Conservation (phyloP, 2,888 invertebrate species). For the Hoplodrina blanda region DNA sequence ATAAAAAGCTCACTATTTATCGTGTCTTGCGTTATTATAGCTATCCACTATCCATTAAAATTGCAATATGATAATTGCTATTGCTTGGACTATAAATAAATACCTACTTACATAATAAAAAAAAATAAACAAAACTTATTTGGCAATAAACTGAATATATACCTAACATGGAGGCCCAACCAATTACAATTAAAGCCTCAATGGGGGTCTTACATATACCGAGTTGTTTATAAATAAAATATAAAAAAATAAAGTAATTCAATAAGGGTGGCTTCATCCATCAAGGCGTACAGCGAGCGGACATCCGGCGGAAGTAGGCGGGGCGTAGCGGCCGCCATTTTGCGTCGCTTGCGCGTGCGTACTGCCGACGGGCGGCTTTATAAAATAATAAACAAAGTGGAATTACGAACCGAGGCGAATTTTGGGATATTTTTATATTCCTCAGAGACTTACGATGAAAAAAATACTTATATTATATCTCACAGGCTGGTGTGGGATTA, state of each 20-base stretch:
- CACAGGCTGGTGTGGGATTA: constrained; percentile 21
- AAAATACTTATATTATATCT: constrained; percentile 46
- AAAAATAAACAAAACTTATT: constrained; percentile 1
- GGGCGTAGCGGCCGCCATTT: constrained; percentile 80
- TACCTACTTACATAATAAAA: neutral
- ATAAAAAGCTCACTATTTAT: constrained; percentile 2
- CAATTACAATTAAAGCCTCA: constrained; percentile 15
- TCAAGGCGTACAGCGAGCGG: constrained; percentile 69
- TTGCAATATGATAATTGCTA: neutral
- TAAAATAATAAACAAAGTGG: constrained; percentile 70
- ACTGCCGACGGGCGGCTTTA: constrained; percentile 64
- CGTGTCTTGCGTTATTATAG: neutral
- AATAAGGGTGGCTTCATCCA: constrained; percentile 68
- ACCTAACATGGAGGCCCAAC: neutral
- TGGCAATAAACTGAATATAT: neutral
- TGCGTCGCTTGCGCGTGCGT: constrained; percentile 78
- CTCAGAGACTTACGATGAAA: constrained; percentile 45
- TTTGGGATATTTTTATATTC: constrained; percentile 60
- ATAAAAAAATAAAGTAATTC: constrained; percentile 56
- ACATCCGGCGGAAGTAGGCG: constrained; percentile 88
- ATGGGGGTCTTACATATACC: constrained; percentile 17
- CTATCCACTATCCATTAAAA: neutral
- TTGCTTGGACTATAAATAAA: constrained; percentile 2
- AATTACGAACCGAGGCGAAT: constrained; percentile 63
- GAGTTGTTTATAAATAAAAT: constrained; percentile 24